A percentile compares a stretch with the other conserved stretches of the same genome.
Conservation (phyloP, 2,888 invertebrate species). For the Luperina nickerlii region DNA sequence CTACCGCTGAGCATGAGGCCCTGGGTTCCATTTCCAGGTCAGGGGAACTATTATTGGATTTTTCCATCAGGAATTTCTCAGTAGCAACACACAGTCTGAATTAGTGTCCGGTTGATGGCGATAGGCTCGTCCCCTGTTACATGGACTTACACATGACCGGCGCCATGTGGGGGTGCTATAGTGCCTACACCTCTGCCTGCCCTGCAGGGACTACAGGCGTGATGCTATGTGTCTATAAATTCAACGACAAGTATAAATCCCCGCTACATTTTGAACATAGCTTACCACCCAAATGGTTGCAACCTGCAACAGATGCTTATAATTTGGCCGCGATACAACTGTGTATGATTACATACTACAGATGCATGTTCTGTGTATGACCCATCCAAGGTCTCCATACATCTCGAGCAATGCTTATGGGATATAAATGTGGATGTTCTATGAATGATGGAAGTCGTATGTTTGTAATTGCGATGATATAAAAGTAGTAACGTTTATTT, state of each 20-base stretch:
- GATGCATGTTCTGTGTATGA: slow-evolving; percentile 13
- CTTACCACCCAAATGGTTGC: slow-evolving; percentile 16
- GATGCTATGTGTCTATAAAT: neutral
- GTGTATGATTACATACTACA: neutral
- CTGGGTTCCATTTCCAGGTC: neutral
- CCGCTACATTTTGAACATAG: neutral
- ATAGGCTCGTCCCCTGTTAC: neutral
- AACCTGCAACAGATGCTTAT: slow-evolving; percentile 51
- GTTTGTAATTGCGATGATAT: slow-evolving; percentile 41
- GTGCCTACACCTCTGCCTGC: neutral
- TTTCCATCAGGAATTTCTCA: neutral
- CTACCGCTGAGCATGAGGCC: neutral
- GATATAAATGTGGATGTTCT: slow-evolving; percentile 27
- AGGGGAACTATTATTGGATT: neutral
- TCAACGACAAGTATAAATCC: neutral
- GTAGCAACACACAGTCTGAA: neutral
- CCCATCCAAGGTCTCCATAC: slow-evolving; percentile 30
- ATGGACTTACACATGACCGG: neutral
- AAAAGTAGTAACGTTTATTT: slow-evolving; percentile 37
- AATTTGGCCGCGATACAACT: slow-evolving; percentile 41
- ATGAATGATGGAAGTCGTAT: slow-evolving; percentile 30
- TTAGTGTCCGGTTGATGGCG: neutral
- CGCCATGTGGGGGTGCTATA: neutral
- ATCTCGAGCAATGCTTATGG: slow-evolving; percentile 28
- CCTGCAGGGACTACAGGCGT: neutral